phyloP scores from a whole-genome alignment of 2,888 invertebrate species.

The Ectobius pallidus region DNA sequence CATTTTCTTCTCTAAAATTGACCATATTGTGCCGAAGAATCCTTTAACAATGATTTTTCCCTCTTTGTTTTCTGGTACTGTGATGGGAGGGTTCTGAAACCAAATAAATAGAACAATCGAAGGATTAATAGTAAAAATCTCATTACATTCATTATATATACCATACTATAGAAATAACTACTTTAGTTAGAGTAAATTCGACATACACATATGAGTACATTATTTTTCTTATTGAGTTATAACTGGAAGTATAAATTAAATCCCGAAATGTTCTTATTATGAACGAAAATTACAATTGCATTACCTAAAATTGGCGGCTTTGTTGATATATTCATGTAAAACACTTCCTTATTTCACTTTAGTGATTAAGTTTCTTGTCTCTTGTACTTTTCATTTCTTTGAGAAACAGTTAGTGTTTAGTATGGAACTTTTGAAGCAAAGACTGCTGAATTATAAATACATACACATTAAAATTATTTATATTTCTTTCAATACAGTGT shows the following conservation, averaged over 20 bases:
- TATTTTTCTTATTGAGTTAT: background rate
- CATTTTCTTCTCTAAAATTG: background rate
- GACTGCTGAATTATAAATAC: too few relatives aligned
- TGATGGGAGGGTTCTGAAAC: constrained; percentile 11
- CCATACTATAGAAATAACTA: background rate
- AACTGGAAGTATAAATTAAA: background rate
- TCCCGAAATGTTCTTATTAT: background rate
- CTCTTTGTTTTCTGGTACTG: background rate
- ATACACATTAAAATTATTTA: too few relatives aligned
- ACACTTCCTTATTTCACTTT: too few relatives aligned
- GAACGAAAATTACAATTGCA: background rate
- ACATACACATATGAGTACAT: background rate
- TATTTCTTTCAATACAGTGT: too few relatives aligned
- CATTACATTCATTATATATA: background rate
- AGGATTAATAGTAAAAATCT: background rate
- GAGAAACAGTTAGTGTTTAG: too few relatives aligned
- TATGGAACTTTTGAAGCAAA: too few relatives aligned
- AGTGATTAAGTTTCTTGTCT: too few relatives aligned
- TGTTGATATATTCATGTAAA: too few relatives aligned
- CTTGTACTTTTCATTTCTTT: too few relatives aligned
- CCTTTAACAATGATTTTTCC: background rate
- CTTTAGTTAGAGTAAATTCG: background rate
- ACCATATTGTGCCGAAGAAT: background rate
- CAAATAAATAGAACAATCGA: background rate
- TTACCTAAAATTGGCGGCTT: too few relatives aligned